A percentile compares a stretch with the other conserved stretches of the same genome.
Evolutionary conservation across 2,113 vertebrate genomes (phyloP).

Genomic region (Falco punctatus): DNA sequence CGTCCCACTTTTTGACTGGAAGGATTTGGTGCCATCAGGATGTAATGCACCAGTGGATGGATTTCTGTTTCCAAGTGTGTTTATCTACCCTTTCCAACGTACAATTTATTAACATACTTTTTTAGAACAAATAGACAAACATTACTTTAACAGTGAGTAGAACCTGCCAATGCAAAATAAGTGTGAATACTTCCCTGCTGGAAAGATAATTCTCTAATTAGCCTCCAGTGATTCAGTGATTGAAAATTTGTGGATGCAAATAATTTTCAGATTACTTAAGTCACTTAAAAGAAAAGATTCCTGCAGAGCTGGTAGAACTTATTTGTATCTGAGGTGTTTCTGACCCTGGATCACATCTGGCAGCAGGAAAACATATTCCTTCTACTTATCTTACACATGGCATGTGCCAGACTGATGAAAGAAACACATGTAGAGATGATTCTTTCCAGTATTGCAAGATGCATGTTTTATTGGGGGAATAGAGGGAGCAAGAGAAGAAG

Average conservation of each 20-base stretch:
- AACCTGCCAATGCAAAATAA: constrained; percentile 13
- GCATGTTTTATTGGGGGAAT: background rate
- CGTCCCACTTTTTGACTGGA: background rate
- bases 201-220: constrained; percentile 49
- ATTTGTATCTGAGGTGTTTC: background rate
- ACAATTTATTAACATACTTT: background rate
- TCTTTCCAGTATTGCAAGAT: background rate
- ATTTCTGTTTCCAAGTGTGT: background rate
- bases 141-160: background rate
- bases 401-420: background rate
- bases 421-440: background rate
- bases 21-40: background rate
- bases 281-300: constrained; percentile 13
- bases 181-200: constrained; percentile 22
- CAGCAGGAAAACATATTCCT: background rate
- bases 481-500: background rate
- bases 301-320: background rate
- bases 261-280: constrained; percentile 41
- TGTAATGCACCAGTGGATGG: background rate
- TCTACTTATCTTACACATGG: background rate
- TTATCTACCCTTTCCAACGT: background rate
- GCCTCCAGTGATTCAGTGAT: constrained; percentile 7
- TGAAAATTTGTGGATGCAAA: constrained; percentile 26
- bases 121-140: background rate
- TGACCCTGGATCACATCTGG: background rate